Conservation (phyloP, 2,888 invertebrate species). For the Rhingia campestris region DNA sequence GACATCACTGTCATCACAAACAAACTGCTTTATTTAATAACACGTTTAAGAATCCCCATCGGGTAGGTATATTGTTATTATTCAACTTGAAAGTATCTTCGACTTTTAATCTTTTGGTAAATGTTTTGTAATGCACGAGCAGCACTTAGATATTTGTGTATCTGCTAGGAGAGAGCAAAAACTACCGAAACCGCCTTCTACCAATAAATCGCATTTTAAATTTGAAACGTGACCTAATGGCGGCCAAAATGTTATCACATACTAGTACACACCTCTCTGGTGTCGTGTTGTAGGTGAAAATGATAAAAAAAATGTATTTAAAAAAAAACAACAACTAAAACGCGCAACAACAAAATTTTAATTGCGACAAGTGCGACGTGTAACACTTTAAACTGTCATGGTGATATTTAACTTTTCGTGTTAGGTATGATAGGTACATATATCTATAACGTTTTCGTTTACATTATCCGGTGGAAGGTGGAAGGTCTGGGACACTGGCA, state of each 20-base stretch:
- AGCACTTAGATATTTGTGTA: neutral
- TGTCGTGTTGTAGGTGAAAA: conserved; percentile 34
- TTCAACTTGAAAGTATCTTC: neutral
- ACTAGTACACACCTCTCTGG: conserved; percentile 19
- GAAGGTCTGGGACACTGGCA: neutral
- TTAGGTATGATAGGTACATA: neutral
- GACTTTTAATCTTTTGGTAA: neutral
- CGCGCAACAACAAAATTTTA: conserved; percentile 11
- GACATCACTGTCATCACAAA: conserved; percentile 39
- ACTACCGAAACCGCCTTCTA: neutral
- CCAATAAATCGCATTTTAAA: conserved; percentile 59
- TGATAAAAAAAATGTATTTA: conserved; percentile 31
- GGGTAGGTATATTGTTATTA: neutral
- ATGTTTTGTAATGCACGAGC: conserved; percentile 10
- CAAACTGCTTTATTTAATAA: conserved; percentile 4
- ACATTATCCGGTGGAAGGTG: neutral
- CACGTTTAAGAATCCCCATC: conserved; percentile 16
- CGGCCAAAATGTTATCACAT: conserved; percentile 43
- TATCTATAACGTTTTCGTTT: neutral
- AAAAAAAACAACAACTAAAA: conserved; percentile 23
- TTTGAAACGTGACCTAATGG: conserved; percentile 57
- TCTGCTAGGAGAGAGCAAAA: conserved; percentile 6
- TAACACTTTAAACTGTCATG: conserved; percentile 30
- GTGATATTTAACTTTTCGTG: conserved; percentile 8
- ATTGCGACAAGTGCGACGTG: conserved; percentile 56